Conservation (phyloP, 2,113 vertebrate genomes). For the Penelope pileata region DNA sequence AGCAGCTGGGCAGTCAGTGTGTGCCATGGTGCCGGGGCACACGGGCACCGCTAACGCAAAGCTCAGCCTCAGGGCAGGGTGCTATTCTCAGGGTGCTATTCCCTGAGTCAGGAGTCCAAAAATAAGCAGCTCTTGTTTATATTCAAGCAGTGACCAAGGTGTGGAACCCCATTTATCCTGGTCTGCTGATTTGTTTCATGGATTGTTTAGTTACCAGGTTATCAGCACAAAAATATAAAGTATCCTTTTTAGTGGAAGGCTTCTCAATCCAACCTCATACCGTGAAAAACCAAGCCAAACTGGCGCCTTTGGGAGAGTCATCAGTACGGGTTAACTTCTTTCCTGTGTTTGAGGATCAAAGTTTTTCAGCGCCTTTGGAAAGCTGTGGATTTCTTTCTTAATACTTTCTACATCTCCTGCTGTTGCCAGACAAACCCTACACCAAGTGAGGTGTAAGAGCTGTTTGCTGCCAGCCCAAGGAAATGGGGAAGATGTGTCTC, state of each 20-base stretch:
- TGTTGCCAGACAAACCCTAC: background rate
- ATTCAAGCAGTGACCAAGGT: background rate
- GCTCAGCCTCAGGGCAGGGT: background rate
- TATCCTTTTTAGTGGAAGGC: background rate
- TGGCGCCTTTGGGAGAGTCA: background rate
- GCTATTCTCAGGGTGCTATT: background rate
- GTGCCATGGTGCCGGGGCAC: background rate
- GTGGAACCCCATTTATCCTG: background rate
- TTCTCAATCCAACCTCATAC: background rate
- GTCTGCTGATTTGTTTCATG: background rate
- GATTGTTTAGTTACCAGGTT: background rate
- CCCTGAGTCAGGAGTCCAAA: background rate
- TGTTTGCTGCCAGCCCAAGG: background rate
- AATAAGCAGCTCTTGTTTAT: background rate
- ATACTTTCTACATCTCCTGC: background rate
- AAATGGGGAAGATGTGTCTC: background rate
- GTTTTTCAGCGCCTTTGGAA: background rate
- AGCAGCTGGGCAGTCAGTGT: background rate
- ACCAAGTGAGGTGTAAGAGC: background rate
- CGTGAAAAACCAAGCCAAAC: background rate
- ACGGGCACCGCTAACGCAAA: background rate
- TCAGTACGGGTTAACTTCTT: background rate
- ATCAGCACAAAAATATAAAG: background rate
- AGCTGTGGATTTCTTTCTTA: background rate
- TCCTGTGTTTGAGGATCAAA: background rate